phyloP scores from a whole-genome alignment of 2,797 vertebrate genomes.

The Rhyacichthys aspro region DNA sequence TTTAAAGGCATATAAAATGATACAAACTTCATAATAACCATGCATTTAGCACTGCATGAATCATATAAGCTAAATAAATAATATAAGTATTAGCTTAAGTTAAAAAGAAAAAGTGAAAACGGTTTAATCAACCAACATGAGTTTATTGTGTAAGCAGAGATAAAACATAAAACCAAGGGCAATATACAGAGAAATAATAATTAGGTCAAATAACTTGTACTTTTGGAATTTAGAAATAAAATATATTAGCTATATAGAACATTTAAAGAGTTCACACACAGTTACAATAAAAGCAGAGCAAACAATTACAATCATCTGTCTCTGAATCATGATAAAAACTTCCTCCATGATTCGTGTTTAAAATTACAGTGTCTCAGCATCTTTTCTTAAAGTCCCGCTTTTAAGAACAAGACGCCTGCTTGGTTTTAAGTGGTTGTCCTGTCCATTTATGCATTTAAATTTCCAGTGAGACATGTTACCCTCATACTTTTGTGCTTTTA shows the following conservation, averaged over 20 bases:
- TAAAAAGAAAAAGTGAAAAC: neutral
- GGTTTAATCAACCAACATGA: constrained; percentile 40
- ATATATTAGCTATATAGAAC: constrained; percentile 69
- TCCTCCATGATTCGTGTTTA: constrained; percentile 27
- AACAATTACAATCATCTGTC: constrained; percentile 70
- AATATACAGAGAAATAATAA: constrained; percentile 55
- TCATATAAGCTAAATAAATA: neutral
- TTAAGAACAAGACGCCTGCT: constrained; percentile 27
- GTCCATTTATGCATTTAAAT: constrained; percentile 20
- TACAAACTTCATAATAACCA: no score
- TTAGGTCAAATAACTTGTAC: constrained; percentile 46
- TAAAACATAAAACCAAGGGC: constrained; percentile 52
- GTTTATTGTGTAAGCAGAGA: constrained; percentile 64
- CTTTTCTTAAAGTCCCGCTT: constrained; percentile 60
- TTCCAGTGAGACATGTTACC: constrained; percentile 31
- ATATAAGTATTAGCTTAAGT: no score
- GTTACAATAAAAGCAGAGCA: constrained; percentile 73
- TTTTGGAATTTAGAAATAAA: constrained; percentile 70
- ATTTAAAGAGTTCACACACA: constrained; percentile 50
- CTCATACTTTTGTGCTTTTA: constrained; percentile 4
- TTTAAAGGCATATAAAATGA: neutral
- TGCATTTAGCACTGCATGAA: neutral
- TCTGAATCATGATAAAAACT: constrained; percentile 55
- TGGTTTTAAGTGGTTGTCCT: constrained; percentile 21
- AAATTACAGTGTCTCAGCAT: constrained; percentile 32